Base-by-base conservation (phyloP, 2,113 vertebrate species). In the Rhinoptilus africanus region DNA sequence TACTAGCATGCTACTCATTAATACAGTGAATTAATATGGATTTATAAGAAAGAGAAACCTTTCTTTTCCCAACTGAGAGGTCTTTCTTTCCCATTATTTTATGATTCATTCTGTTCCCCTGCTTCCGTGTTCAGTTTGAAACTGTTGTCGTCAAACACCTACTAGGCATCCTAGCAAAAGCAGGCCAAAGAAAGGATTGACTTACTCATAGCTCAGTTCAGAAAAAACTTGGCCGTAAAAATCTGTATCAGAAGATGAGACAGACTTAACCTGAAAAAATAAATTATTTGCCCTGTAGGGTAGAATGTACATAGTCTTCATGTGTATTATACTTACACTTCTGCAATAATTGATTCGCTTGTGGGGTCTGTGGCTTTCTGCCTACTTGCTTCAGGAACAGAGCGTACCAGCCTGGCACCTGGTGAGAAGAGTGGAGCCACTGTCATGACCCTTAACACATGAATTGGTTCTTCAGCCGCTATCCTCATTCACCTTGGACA, bases 361-460 rank as follows among this genome's bases (percentile, higher is more conserved):
- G 9, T 19, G 56, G 60, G n/a, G 12, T 23, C 47, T 94, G 43
- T 87, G 85, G 28, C 51, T 94, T 59, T 57, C 73, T 72, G 59
- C 47, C n/a, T 59, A 0, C 41, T 75, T 28, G 3, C 23, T 60
- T 71, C 67, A 79, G 69, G n/a, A 67, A 8, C 13, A 47, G 37
- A 21, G 9, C 14, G 20, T 18, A 14, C 43, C 28, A 34, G 35
- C 32, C 35, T 15, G 3, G 39, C 12, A 50, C 32, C 27, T 48
- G 23, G 34, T 62, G 63, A 19, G 43, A 76, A 85, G 17, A 35
- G 34, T 3, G 62, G n/a, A 53, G 32, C 35, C 68, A 17, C 59
- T 2, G 1, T 45, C 0, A 0, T 47, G 54, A 39, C 41, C 81
- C 56, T 66, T 21, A 67, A 71, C 24, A 71, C 54, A 37, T 1